Base-by-base conservation (phyloP, 2,113 vertebrate genomes). In the Pygoscelis antarcticus region DNA sequence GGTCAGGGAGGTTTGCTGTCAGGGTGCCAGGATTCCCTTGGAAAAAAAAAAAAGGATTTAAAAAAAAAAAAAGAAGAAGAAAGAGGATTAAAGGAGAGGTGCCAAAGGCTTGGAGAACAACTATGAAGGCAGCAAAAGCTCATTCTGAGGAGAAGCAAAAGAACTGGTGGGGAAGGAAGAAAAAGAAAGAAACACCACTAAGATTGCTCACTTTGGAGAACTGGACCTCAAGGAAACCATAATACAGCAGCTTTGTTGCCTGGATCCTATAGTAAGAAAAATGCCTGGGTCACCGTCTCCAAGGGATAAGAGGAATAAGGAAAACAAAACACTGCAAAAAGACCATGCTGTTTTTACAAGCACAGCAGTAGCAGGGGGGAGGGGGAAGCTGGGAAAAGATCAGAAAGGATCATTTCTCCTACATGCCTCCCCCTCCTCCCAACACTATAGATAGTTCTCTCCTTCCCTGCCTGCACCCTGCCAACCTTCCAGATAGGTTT, bases 311-410 rank as follows among this genome's bases (percentile, higher is more conserved):
- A 66, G 11, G 9, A 47, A 65, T n/a, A 70, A 77, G 30, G 20
- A 70, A 80, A 74, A 38, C 7, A 77, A 87, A 80, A 10, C 7
- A 32, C 17, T 86, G 20, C 10, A 71, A 66, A n/a, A 77, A 47
- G 11, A 38, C 40, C 8, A 46, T n/a, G 16, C 30, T 82, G 19
- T 25, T 65, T 83, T 61, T 19, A 74, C 27, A 89, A 69, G 9
- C 8, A 7, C 7, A 66, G 12, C 9, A 16, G 49, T 26, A 66
- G 26, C 1, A 15, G 6, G 6, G 11, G 0, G 0, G 10, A 5
- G 2, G 5, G 12, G 20, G 4, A 58, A 68, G 17, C 20, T 55
- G 32, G 26, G 29, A 46, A 85, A 72, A 46, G 13, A 42, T 52
- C 44, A 74, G 16, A 72, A 84, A 66, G 9, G 7, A 61, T n/a